Evolutionary conservation across 2,888 invertebrate genomes (phyloP).

Genomic region (Pandemis cinnamomeana): DNA sequence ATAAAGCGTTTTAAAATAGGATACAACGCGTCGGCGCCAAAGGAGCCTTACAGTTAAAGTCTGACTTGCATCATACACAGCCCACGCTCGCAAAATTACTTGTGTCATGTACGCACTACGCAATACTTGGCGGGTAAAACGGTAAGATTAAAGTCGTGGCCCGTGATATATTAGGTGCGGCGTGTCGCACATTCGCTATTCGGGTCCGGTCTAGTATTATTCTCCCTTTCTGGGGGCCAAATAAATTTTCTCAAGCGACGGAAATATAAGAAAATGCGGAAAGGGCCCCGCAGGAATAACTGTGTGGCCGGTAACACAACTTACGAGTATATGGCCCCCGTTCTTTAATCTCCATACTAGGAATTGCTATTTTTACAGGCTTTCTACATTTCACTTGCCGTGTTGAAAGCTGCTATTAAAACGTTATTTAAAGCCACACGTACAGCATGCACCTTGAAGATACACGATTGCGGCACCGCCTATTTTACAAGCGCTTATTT

Average conservation of each 20-base stretch:
- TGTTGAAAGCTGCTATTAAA: too few species aligned
- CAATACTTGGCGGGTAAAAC: conserved; percentile 32
- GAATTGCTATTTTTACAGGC: conserved; percentile 9
- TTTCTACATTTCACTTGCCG: background rate
- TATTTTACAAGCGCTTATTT: too few species aligned
- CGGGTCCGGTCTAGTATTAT: conserved; percentile 63
- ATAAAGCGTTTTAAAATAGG: too few species aligned
- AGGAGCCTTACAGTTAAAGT: background rate
- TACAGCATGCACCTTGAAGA: too few species aligned
- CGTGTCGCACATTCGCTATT: conserved; percentile 64
- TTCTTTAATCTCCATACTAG: conserved; percentile 37
- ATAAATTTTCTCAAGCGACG: conserved; percentile 64
- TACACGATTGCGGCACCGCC: too few species aligned
- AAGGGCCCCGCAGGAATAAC: conserved; percentile 54
- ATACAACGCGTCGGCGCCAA: too few species aligned
- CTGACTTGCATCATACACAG: background rate
- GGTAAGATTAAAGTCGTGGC: conserved; percentile 44
- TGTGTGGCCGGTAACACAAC: conserved; percentile 20
- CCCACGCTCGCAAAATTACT: conserved; percentile 20
- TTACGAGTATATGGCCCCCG: conserved; percentile 26
- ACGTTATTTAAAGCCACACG: too few species aligned
- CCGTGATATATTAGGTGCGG: conserved; percentile 67
- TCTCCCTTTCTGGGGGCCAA: conserved; percentile 62
- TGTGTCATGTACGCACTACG: conserved; percentile 24
- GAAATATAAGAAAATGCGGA: conserved; percentile 66